Conservation (phyloP, 2,113 vertebrate species). For the Cranoglanis bouderius region DNA sequence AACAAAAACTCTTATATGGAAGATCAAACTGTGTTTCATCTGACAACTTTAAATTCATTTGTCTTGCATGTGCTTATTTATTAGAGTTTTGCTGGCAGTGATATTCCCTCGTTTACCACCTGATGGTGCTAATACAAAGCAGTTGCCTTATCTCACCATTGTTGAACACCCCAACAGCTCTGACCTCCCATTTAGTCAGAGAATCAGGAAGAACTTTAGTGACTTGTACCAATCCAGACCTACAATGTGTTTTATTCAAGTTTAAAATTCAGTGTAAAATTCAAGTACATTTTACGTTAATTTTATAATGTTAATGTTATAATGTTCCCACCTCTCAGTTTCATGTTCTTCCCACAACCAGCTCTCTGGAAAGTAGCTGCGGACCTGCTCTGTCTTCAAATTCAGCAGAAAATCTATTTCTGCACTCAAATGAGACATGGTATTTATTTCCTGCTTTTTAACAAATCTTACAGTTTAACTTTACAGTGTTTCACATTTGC, state of each 20-base stretch:
- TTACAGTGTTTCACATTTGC: background rate
- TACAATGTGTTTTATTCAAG: constrained; percentile 28
- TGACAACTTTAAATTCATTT: background rate
- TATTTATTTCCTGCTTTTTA: background rate
- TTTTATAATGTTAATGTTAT: background rate
- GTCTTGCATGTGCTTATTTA: background rate
- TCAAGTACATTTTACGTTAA: background rate
- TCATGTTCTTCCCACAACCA: constrained; percentile 92
- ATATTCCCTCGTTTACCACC: background rate
- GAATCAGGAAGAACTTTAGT: constrained; percentile 81
- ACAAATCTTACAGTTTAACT: background rate
- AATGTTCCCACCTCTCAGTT: constrained; percentile 63
- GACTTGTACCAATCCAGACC: constrained; percentile 64
- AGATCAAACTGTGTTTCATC: background rate
- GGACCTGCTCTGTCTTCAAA: constrained; percentile 70
- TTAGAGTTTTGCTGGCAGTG: background rate
- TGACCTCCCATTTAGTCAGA: constrained; percentile 90
- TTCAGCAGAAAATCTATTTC: constrained; percentile 72
- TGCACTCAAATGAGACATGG: constrained; percentile 55
- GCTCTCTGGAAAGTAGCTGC: constrained; percentile 94
- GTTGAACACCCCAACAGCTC: constrained; percentile 83
- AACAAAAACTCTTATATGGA: background rate
- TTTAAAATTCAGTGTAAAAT: background rate
- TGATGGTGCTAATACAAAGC: constrained; percentile 19
- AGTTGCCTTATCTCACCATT: constrained; percentile 69